Evolutionary conservation across 2,113 vertebrate species (phyloP).

Genomic region (Poeciliopsis turrubarensis): DNA sequence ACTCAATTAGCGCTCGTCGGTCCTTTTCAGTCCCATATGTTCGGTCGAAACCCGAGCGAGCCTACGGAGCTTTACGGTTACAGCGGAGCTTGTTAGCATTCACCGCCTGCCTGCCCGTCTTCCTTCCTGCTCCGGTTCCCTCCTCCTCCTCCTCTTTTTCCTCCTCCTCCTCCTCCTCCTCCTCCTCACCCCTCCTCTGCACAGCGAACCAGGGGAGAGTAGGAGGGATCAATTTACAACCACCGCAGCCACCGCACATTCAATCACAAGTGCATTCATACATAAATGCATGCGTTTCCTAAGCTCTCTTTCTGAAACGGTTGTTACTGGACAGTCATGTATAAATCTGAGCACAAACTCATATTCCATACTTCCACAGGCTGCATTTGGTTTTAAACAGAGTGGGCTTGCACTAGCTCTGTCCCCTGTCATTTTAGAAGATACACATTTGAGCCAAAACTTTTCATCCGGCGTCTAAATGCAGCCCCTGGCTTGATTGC

Average conservation of each 20-base stretch:
- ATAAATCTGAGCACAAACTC: neutral
- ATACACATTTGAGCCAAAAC: no score
- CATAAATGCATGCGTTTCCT: slow-evolving; percentile 8
- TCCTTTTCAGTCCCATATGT: slow-evolving; percentile 74
- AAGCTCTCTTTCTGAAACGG: neutral
- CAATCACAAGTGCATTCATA: slow-evolving; percentile 32
- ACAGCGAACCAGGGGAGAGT: slow-evolving; percentile 66
- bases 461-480: no score
- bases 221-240: slow-evolving; percentile 79
- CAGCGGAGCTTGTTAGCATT: slow-evolving; percentile 79
- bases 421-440: no score
- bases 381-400: no score
- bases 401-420: no score
- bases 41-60: slow-evolving; percentile 60
- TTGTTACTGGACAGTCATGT: neutral
- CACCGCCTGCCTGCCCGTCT: slow-evolving; percentile 69
- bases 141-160: slow-evolving; percentile 41
- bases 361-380: neutral
- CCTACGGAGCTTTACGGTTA: slow-evolving; percentile 66
- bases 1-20: slow-evolving; percentile 56
- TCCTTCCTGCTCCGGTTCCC: slow-evolving; percentile 70
- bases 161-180: slow-evolving; percentile 49
- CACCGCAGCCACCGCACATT: slow-evolving; percentile 45
- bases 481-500: no score
- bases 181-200: slow-evolving; percentile 66